These are phyloP conservation scores for Sarcophaga rosellei DNA, from an alignment of 2,888 invertebrate species.

Conservation along the genomic window DNA sequence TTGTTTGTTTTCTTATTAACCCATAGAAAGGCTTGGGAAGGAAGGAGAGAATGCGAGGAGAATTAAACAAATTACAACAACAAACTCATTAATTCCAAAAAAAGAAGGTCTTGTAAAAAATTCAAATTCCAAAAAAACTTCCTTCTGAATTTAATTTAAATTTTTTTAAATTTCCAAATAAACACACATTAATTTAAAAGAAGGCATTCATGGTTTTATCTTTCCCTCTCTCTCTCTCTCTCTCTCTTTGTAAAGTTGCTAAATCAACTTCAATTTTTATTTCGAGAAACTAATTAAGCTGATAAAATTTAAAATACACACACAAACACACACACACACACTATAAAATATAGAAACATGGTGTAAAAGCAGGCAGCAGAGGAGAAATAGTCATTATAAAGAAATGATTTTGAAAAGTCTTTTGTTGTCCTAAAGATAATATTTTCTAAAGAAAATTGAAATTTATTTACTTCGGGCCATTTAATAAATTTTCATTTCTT, in stretches of 20 bases:
- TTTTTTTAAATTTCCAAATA: constrained; percentile 1
- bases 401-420: background rate
- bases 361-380: too few species aligned
- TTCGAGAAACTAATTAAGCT: constrained; percentile 17
- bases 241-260: too few species aligned
- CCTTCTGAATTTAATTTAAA: background rate
- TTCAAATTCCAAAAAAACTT: background rate
- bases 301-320: background rate
- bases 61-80: too few species aligned
- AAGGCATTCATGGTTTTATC: too few species aligned
- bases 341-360: too few species aligned
- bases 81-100: background rate
- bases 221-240: too few species aligned
- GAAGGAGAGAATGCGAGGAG: background rate
- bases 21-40: background rate
- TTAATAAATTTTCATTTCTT: constrained; percentile 39
- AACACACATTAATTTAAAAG: constrained; percentile 8
- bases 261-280: background rate
- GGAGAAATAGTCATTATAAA: too few species aligned
- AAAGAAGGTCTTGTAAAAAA: background rate
- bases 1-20: constrained; percentile 9
- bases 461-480: constrained; percentile 48
- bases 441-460: constrained; percentile 24
- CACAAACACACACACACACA: too few species aligned
- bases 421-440: background rate